Percentiles rank a stretch among this genome's conserved stretches.
Conservation (phyloP, 1,140 invertebrate species). For the Octopus sinensis region DNA sequence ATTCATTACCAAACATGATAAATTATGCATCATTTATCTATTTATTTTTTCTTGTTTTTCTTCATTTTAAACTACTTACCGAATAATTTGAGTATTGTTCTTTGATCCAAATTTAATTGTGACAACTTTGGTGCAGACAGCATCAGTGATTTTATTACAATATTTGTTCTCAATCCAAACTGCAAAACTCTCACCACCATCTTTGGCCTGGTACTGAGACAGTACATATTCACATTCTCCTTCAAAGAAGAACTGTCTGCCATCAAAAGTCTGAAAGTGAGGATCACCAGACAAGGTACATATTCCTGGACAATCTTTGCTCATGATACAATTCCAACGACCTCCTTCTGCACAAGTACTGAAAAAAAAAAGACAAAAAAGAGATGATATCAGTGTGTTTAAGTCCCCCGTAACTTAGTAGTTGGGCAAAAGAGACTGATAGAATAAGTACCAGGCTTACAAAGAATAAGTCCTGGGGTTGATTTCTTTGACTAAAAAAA, state of each 20-base stretch:
- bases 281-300: constrained; percentile 80
- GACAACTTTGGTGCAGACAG: constrained; percentile 7
- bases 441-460: too few species aligned
- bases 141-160: not conserved
- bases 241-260: constrained; percentile 80
- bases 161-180: constrained; percentile 10
- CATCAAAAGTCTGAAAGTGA: constrained; percentile 87
- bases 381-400: not conserved
- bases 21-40: not conserved
- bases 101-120: not conserved
- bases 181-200: not conserved
- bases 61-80: not conserved
- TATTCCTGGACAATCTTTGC: constrained; percentile 15
- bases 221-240: constrained; percentile 67
- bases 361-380: not conserved
- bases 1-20: not conserved
- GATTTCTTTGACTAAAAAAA: too few species aligned
- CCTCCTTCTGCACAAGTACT: not conserved
- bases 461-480: too few species aligned
- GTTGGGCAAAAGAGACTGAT: too few species aligned
- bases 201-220: not conserved
- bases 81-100: not conserved
- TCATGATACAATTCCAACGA: not conserved
- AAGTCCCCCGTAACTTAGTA: too few species aligned
- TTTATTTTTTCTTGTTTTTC: not conserved